Conservation (phyloP, 2,888 invertebrate genomes). For the Tromatobia lineatoria region DNA sequence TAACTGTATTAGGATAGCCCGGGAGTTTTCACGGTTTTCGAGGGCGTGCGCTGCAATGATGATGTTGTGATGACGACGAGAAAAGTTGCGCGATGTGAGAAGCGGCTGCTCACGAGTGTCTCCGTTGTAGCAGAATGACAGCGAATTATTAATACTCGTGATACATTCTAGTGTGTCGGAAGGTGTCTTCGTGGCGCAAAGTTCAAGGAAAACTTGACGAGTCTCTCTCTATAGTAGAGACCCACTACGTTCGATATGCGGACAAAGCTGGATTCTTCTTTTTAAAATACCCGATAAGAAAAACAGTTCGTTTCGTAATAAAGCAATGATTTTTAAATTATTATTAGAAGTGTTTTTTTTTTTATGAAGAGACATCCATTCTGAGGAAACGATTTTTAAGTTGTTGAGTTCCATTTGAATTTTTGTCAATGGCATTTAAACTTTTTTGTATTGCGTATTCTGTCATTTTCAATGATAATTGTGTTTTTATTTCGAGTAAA, state of each 20-base stretch:
- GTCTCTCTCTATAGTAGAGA: conserved; percentile 34
- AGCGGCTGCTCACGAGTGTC: conserved; percentile 20
- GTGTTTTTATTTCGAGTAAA: no score
- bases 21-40: conserved; percentile 18
- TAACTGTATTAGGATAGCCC: conserved; percentile 10
- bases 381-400: not conserved
- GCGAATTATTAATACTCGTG: conserved; percentile 78
- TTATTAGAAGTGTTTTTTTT: not conserved
- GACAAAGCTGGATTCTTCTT: not conserved
- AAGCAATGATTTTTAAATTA: not conserved
- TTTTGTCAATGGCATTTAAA: no score
- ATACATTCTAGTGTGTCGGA: conserved; percentile 66
- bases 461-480: no score
- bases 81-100: not conserved
- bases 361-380: not conserved
- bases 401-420: no score
- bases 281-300: not conserved
- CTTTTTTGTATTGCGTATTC: no score
- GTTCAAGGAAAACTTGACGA: conserved; percentile 82
- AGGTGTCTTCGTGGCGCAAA: conserved; percentile 75
- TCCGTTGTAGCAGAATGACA: conserved; percentile 67
- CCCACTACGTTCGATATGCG: not conserved
- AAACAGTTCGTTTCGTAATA: not conserved
- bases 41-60: not conserved
- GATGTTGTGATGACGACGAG: conserved; percentile 15